Conservation (phyloP, 1,140 invertebrate genomes). For the Drosophila bocki region DNA sequence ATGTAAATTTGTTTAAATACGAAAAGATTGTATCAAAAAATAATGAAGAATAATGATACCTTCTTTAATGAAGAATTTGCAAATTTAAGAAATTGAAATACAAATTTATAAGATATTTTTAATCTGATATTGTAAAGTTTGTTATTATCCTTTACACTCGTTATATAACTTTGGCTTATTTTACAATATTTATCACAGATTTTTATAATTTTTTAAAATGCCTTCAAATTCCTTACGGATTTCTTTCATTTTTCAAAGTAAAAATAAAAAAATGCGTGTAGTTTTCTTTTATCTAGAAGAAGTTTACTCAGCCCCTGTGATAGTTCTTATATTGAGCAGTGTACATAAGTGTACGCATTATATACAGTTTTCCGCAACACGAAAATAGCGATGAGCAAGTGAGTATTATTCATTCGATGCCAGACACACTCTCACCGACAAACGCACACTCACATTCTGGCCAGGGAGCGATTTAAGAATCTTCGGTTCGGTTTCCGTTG, state of each 20-base stretch:
- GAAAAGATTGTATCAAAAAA: too few relatives aligned
- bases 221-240: neutral
- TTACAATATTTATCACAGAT: neutral
- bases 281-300: neutral
- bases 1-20: neutral
- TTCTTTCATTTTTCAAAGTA: conserved; percentile 29
- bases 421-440: conserved; percentile 42
- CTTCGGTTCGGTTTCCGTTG: conserved; percentile 35
- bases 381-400: conserved; percentile 80
- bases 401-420: conserved; percentile 69
- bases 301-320: conserved; percentile 2
- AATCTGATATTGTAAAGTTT: too few relatives aligned
- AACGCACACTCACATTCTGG: conserved; percentile 39
- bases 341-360: conserved; percentile 24
- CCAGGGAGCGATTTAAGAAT: conserved; percentile 35
- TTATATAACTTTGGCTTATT: conserved; percentile 5
- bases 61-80: neutral
- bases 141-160: neutral
- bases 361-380: conserved; percentile 66
- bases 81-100: neutral
- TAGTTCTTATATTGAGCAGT: conserved; percentile 20
- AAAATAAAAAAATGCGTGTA: neutral
- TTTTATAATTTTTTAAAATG: neutral
- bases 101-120: too few relatives aligned
- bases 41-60: neutral